A percentile compares a stretch with the other conserved stretches of the same genome.
Evolutionary conservation across 2,888 invertebrate species (phyloP).

Genomic region (Tuta absoluta): DNA sequence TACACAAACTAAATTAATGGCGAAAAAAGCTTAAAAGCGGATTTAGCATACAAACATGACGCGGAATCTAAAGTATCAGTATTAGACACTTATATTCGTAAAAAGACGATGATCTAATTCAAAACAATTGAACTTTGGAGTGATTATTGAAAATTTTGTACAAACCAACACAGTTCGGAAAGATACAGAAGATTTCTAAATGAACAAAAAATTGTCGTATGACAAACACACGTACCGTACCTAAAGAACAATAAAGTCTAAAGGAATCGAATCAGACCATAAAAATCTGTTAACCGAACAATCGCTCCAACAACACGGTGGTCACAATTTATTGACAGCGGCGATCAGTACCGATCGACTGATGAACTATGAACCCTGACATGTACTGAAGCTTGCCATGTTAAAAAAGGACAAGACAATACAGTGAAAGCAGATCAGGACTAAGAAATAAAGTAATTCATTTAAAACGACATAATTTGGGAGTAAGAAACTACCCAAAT

Average conservation of each 20-base stretch:
- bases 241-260: constrained; percentile 43
- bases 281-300: constrained; percentile 71
- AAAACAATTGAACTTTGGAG: neutral
- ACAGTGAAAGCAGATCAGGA: too few relatives aligned
- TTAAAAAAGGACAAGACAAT: too few relatives aligned
- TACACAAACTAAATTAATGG: constrained; percentile 67
- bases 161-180: neutral
- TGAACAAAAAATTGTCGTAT: constrained; percentile 6
- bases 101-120: neutral
- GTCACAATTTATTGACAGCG: constrained; percentile 74
- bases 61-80: constrained; percentile 67
- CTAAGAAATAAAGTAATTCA: too few relatives aligned
- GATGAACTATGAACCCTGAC: constrained; percentile 17
- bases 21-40: constrained; percentile 67
- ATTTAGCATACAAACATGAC: constrained; percentile 70
- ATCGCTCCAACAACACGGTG: constrained; percentile 70
- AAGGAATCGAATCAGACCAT: constrained; percentile 53
- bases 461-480: too few relatives aligned
- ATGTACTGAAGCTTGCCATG: neutral
- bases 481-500: too few relatives aligned
- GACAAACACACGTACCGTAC: constrained; percentile 27
- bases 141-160: neutral
- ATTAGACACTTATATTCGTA: constrained; percentile 50
- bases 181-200: neutral
- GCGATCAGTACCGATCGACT: constrained; percentile 50